Conservation (phyloP, 2,797 vertebrate species). For the Naso thynnoides region DNA sequence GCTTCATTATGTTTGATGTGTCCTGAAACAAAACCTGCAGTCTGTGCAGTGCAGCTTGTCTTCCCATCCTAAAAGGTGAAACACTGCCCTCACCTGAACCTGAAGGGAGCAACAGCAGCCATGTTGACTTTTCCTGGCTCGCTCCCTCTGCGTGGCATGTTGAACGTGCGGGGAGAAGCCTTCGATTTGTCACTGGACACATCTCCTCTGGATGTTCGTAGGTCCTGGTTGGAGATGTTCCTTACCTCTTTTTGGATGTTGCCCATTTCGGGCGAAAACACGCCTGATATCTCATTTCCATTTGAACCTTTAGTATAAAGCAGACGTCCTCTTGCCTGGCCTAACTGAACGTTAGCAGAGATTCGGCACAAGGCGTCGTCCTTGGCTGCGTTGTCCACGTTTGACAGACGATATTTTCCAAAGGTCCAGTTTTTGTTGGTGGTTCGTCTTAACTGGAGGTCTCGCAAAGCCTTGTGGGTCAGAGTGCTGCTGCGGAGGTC, state of each 20-base stretch:
- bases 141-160: conserved; percentile 57
- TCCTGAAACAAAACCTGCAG: neutral
- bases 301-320: conserved; percentile 68
- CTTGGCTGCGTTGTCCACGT: conserved; percentile 73
- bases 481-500: conserved; percentile 70
- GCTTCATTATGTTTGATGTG: neutral
- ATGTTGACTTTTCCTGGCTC: conserved; percentile 86
- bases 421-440: conserved; percentile 84
- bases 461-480: conserved; percentile 70
- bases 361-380: conserved; percentile 13
- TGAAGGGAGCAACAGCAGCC: conserved; percentile 92
- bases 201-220: conserved; percentile 30
- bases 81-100: conserved; percentile 88
- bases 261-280: conserved; percentile 34
- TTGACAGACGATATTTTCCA: conserved; percentile 72
- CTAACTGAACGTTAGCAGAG: conserved; percentile 36
- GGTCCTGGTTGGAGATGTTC: conserved; percentile 54
- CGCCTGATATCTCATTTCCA: conserved; percentile 70
- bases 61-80: conserved; percentile 41
- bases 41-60: neutral
- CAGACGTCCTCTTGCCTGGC: conserved; percentile 41
- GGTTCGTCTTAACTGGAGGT: conserved; percentile 73
- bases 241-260: conserved; percentile 61
- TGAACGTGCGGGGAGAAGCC: conserved; percentile 42
- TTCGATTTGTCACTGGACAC: conserved; percentile 40